phyloP scores from a whole-genome alignment of 2,113 vertebrate genomes.

The Datnioides undecimradiatus region DNA sequence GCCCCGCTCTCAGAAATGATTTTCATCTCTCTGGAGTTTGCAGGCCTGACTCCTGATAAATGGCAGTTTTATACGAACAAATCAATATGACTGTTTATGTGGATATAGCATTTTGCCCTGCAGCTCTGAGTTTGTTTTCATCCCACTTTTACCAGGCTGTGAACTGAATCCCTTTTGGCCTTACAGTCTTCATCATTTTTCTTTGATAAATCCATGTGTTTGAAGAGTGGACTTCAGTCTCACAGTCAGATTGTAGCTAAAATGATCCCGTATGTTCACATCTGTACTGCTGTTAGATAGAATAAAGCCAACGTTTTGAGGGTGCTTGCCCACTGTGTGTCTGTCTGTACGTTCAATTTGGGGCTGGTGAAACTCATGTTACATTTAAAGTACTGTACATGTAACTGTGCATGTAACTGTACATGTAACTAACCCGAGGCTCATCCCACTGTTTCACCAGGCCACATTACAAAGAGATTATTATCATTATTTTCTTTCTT shows the following conservation, averaged over 20 bases:
- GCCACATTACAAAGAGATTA: conserved; percentile 13
- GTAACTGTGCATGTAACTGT: conserved; percentile 41
- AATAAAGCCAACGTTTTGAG: conserved; percentile 72
- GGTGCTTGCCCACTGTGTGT: conserved; percentile 59
- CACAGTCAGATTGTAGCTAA: conserved; percentile 70
- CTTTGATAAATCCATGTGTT: conserved; percentile 35
- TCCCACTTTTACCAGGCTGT: conserved; percentile 58
- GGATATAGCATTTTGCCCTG: conserved; percentile 64
- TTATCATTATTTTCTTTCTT: background rate
- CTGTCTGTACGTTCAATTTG: conserved; percentile 63
- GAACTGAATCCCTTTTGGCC: conserved; percentile 67
- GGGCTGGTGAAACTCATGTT: conserved; percentile 29
- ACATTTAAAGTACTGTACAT: conserved; percentile 34
- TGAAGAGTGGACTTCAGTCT: conserved; percentile 52
- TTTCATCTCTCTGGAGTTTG: background rate
- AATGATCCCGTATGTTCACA: conserved; percentile 61
- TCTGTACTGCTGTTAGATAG: conserved; percentile 77
- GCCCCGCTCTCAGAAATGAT: background rate
- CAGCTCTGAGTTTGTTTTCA: conserved; percentile 52
- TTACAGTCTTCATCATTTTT: conserved; percentile 57
- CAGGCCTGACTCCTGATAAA: conserved; percentile 13
- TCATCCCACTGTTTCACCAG: conserved; percentile 6
- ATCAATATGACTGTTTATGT: conserved; percentile 37
- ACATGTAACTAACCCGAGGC: conserved; percentile 38
- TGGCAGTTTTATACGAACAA: conserved; percentile 30